phyloP scores from a whole-genome alignment of 2,888 invertebrate genomes.

The Osedax frankpressi region DNA sequence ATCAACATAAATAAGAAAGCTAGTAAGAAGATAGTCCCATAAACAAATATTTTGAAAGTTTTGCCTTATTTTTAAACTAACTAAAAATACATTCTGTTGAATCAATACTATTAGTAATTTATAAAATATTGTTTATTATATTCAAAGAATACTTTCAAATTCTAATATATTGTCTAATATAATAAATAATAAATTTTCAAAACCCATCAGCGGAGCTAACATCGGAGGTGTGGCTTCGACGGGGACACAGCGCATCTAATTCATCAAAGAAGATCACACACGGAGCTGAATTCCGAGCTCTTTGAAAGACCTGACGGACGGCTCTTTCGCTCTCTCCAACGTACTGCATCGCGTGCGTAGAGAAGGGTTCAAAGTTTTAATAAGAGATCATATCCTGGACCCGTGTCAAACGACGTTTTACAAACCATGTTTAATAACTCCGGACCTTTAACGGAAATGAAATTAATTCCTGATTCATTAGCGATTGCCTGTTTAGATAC shows the following conservation, averaged over 20 bases:
- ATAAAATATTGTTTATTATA: too few relatives aligned
- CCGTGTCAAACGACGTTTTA: too few relatives aligned
- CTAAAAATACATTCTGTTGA: too few relatives aligned
- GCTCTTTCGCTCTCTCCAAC: constrained; percentile 96
- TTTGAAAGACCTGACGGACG: constrained; percentile 83
- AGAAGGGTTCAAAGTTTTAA: too few relatives aligned
- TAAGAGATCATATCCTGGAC: background rate
- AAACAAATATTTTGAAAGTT: too few relatives aligned
- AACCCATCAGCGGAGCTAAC: background rate
- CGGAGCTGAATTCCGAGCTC: constrained; percentile 84
- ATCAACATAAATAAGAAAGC: background rate
- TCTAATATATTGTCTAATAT: too few relatives aligned
- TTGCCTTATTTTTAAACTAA: too few relatives aligned
- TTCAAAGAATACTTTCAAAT: too few relatives aligned
- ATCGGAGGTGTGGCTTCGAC: constrained; percentile 48
- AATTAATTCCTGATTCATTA: constrained; percentile 95
- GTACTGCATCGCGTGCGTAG: constrained; percentile 53
- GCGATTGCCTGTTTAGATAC: constrained; percentile 72
- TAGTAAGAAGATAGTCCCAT: too few relatives aligned
- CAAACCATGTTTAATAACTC: constrained; percentile 86
- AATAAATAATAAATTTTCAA: too few relatives aligned
- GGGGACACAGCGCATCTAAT: constrained; percentile 84
- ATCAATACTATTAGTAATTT: too few relatives aligned
- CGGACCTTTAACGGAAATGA: constrained; percentile 95
- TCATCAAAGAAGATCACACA: constrained; percentile 82